Evolutionary conservation across 2,797 vertebrate genomes (phyloP), one percentile per base, ranked within the genome.

Genomic region (Allobates femoralis): DNA sequence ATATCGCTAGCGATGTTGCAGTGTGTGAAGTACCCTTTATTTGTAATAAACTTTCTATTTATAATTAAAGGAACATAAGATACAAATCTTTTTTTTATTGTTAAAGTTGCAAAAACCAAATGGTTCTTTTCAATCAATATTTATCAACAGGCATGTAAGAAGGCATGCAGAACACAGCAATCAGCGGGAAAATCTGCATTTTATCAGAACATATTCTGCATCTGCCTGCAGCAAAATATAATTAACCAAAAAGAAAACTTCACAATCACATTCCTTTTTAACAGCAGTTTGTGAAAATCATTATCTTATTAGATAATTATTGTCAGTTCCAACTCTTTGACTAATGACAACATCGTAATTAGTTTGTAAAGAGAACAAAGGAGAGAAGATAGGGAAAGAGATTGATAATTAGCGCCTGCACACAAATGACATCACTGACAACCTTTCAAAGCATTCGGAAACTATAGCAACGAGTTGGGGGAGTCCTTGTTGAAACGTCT

Each of bases 291-390:
- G 37, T 81, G 58, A 64, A 87, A 87, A 83, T 82, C 73, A 41
- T 82, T 71, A 78, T 82, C 81, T 50, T 83, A 86, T 83, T 83
- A 83, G 75, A 83, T 79, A 83, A 83, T 87, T 79, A 85, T 86
- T 84, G 86, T 87, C 81, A 34, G 51, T 84, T 84, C 30, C 76
- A 80, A 69, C 66, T 84, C 62, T 87, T 71, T 80, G 76, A 55
- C 81, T 84, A 84, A 87, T 84, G 81, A 87, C 81, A 84, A 71
- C 76, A 83, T 83, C 51, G 67, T 87, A 86, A 86, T 86, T 81
- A 81, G 55, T 64, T 86, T 81, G 67, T 76, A 76, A 66, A 81
- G 55, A 86, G 69, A 66, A 81, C 79, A 86, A 86, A 81, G 41
- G 79, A 64, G 46, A 75, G 56, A 30, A 66, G 69, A 81, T 73